Percentiles rank a stretch among this genome's conserved stretches.
These are phyloP conservation scores for Drosophila truncata DNA, from an alignment of 1,140 invertebrate genomes.

Conservation along the genomic window DNA sequence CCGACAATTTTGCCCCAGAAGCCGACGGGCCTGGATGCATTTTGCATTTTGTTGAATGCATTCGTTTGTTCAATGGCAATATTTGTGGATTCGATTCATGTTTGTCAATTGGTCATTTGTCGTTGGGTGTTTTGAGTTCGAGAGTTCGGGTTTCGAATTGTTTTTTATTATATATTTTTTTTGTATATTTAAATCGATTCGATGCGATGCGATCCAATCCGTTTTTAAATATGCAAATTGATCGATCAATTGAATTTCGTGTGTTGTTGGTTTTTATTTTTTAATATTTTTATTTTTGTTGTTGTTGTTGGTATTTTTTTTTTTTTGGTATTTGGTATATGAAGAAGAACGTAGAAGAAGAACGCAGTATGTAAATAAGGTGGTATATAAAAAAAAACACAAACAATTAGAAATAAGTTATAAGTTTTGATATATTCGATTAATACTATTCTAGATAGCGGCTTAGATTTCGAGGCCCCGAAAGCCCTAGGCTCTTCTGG, in stretches of 20 bases:
- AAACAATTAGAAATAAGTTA: conserved; percentile 69
- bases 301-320: neutral
- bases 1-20: conserved; percentile 99
- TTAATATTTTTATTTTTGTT: conserved; percentile 8
- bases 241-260: conserved; percentile 53
- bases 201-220: conserved; percentile 20
- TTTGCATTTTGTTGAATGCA: conserved; percentile 54
- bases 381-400: conserved; percentile 67
- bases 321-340: conserved; percentile 72
- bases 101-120: conserved; percentile 54
- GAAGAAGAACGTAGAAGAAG: conserved; percentile 81
- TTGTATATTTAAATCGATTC: conserved; percentile 72
- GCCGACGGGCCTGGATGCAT: conserved; percentile 94
- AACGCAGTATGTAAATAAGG: conserved; percentile 81
- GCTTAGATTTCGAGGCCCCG: conserved; percentile 5
- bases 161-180: conserved; percentile 33
- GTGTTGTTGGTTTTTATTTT: conserved; percentile 29
- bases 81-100: conserved; percentile 70
- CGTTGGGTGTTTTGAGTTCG: conserved; percentile 36
- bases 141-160: conserved; percentile 17
- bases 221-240: conserved; percentile 79
- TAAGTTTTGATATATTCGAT: conserved; percentile 62
- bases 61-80: conserved; percentile 68
- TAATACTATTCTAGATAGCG: conserved; percentile 50
- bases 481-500: conserved; percentile 13